Evolutionary conservation across 2,113 vertebrate species (phyloP).

Genomic region (Cynoglossus semilaevis): DNA sequence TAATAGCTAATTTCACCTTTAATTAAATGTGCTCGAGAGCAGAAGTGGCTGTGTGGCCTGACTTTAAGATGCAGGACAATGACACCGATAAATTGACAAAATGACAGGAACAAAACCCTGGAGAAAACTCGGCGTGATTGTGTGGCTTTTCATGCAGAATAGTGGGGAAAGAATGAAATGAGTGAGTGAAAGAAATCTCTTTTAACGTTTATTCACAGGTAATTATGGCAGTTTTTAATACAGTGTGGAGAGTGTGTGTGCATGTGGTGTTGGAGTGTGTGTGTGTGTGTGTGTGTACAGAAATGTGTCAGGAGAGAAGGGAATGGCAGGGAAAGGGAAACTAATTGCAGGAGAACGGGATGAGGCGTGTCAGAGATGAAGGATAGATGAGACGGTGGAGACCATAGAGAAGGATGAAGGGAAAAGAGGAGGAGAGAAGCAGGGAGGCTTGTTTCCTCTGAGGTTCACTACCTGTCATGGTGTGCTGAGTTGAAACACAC

Average conservation of each 20-base stretch:
- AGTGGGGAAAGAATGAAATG: not conserved
- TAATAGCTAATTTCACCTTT: conserved; percentile 41
- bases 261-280: not conserved
- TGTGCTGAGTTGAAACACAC: conserved; percentile 24
- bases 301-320: not conserved
- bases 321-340: not conserved
- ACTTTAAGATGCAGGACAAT: conserved; percentile 10
- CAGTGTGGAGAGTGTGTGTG: not conserved
- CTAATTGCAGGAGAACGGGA: not conserved
- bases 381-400: not conserved
- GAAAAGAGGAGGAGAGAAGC: conserved; percentile 1
- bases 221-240: conserved; percentile 30
- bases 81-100: conserved; percentile 8
- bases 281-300: not conserved
- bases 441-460: conserved; percentile 22
- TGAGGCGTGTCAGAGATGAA: not conserved
- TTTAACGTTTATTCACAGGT: conserved; percentile 24
- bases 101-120: not conserved
- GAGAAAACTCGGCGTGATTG: not conserved
- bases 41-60: not conserved
- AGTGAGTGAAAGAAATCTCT: not conserved
- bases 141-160: not conserved
- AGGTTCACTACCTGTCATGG: conserved; percentile 58
- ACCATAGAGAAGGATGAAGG: conserved; percentile 4
- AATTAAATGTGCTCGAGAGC: conserved; percentile 20